These are phyloP conservation scores for Calyptommatus sinebrachiatus DNA, from an alignment of 2,113 vertebrate genomes.

Conservation along the genomic window DNA sequence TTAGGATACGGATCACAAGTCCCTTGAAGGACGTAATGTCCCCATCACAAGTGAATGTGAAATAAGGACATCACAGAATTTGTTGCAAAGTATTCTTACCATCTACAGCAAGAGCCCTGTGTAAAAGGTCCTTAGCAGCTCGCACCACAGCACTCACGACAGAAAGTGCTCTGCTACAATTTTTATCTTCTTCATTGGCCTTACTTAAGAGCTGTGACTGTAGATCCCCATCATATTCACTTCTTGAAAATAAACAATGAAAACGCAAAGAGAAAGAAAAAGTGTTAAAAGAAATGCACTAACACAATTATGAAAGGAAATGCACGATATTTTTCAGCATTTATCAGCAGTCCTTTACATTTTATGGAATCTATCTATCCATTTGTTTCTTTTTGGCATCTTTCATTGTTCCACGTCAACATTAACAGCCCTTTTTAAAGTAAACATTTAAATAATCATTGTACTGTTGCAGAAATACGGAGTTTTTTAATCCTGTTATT, in stretches of 20 bases:
- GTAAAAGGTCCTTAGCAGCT: slow-evolving; percentile 93
- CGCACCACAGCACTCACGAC: slow-evolving; percentile 94
- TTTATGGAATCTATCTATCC: neutral
- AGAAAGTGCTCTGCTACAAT: slow-evolving; percentile 93
- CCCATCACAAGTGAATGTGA: neutral
- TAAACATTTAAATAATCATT: neutral
- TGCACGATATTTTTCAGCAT: neutral
- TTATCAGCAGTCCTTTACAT: neutral
- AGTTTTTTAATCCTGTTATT: no score
- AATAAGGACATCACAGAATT: neutral
- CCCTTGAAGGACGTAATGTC: no score
- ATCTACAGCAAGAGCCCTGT: slow-evolving; percentile 95
- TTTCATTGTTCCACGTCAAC: neutral
- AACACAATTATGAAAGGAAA: neutral
- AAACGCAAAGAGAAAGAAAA: slow-evolving; percentile 16
- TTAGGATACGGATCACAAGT: no score
- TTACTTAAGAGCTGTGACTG: slow-evolving; percentile 96
- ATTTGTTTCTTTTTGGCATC: neutral
- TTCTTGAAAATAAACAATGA: slow-evolving; percentile 72
- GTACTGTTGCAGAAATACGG: neutral
- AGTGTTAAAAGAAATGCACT: neutral
- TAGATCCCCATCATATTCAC: slow-evolving; percentile 95
- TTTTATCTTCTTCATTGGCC: slow-evolving; percentile 98
- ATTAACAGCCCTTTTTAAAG: neutral
- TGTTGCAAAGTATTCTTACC: slow-evolving; percentile 74